Evolutionary conservation across 1,140 invertebrate genomes (phyloP), one percentile per base, ranked within the genome.

Genomic region (Diorhabda carinulata): DNA sequence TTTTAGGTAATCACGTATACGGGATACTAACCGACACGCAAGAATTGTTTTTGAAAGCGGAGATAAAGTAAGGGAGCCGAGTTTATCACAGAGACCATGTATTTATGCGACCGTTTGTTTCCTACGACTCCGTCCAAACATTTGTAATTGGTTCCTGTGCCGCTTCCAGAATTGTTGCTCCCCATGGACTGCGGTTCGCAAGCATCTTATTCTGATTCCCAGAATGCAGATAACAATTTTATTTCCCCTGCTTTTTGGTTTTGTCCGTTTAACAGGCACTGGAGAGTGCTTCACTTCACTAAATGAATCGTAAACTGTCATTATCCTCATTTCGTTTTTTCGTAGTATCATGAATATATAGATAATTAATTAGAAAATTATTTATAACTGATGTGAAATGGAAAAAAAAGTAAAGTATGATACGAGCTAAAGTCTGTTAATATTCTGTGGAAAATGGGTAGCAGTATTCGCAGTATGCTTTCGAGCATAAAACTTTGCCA

Each of bases 51-150:
- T n/a, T 52, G 6, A 52, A n/a, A 52, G 6, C 47, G 47, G 47
- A 52, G 47, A 52, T 52, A 52, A 52, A 52, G 3, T 52, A 6
- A 8, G 47, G 47, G 47, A n/a, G n/a, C 47, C n/a, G 47, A 2
- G 6, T 52, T n/a, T 52, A 52, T 52, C 47, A 52, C 47, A 52
- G 47, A 52, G n/a, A 52, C 47, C 47, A 52, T 52, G 47, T 52
- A 52, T 52, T 52, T 52, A 52, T 52, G 47, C 47, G 47, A 52
- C 47, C n/a, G 47, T 52, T 52, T 52, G 47, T 52, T 52, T 52
- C 25, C 47, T 52, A 52, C 47, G 47, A 52, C 47, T n/a, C 47
- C 47, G 6, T 52, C 47, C 47, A 52, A 52, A 52, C 47, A n/a
- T 52, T 52, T 52, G 47, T 52, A 52, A 52, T 52, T 52, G 47